These are phyloP conservation scores for Artibeus jamaicensis DNA, from an alignment of 2,797 vertebrate species.

Conservation along the genomic window DNA sequence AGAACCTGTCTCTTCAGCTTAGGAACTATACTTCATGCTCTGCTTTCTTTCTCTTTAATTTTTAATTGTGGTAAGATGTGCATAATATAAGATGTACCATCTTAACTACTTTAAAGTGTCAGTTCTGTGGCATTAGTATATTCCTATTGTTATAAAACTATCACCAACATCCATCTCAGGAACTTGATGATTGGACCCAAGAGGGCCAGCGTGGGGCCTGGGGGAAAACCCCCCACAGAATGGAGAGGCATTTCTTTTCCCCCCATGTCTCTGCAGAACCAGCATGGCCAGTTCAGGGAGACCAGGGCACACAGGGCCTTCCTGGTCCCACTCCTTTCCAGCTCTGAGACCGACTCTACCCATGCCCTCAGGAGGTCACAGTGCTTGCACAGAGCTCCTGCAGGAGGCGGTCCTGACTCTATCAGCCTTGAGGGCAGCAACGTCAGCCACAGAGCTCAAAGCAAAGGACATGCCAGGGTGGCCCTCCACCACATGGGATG, in stretches of 20 bases:
- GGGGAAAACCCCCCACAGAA: not conserved
- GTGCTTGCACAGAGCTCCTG: not conserved
- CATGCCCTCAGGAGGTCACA: not conserved
- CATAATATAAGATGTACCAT: not conserved
- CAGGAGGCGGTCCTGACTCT: not conserved
- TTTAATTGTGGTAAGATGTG: not conserved
- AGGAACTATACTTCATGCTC: not conserved
- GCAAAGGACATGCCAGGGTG: not conserved
- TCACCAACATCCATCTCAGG: not conserved
- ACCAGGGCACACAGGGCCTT: not conserved
- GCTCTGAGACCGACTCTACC: not conserved
- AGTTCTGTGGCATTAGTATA: not conserved
- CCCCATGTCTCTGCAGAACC: not conserved
- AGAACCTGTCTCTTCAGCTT: too few species aligned
- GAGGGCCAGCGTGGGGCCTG: not conserved
- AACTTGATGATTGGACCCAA: not conserved
- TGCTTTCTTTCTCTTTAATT: not conserved
- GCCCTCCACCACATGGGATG: not conserved
- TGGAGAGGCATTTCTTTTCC: not conserved
- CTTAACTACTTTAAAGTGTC: not conserved
- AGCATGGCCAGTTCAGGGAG: not conserved
- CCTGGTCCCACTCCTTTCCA: not conserved
- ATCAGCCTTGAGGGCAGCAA: too few species aligned
- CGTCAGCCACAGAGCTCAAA: accelerated
- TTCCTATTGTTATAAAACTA: too few species aligned